Evolutionary conservation across 2,113 vertebrate genomes (phyloP).

Genomic region (Chaenogobius annularis): DNA sequence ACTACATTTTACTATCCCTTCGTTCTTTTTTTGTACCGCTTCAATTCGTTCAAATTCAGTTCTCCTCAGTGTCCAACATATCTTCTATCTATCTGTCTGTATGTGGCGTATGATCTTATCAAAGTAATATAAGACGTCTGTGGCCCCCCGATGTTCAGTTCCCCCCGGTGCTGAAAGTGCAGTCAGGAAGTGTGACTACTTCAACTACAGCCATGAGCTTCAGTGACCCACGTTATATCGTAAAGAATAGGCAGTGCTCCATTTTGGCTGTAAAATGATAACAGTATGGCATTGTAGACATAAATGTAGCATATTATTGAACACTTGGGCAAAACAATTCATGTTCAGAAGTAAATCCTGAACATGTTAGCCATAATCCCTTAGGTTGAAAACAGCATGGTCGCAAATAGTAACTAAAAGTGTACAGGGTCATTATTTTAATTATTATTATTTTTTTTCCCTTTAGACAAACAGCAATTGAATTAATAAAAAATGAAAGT

Average conservation of each 20-base stretch:
- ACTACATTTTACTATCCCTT: slow-evolving; percentile 30
- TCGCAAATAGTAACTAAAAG: not conserved
- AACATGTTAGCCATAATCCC: not conserved
- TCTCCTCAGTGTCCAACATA: slow-evolving; percentile 18
- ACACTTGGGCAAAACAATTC: not conserved
- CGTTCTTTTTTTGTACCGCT: slow-evolving; percentile 6
- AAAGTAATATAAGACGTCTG: slow-evolving; percentile 41
- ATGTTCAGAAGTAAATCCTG: not conserved
- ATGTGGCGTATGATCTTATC: slow-evolving; percentile 17
- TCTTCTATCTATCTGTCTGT: slow-evolving; percentile 10
- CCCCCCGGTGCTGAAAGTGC: not conserved
- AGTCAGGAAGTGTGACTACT: not conserved
- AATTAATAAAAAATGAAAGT: not conserved
- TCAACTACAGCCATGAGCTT: not conserved
- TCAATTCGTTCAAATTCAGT: slow-evolving; percentile 23
- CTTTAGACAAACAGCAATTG: too few relatives aligned
- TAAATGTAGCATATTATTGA: not conserved
- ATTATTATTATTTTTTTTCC: too few relatives aligned
- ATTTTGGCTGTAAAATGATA: not conserved
- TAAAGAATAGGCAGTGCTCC: not conserved
- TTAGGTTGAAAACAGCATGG: not conserved
- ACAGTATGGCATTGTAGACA: not conserved
- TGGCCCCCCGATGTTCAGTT: slow-evolving; percentile 8
- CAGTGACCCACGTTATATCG: not conserved
- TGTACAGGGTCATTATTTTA: too few relatives aligned